Base-by-base conservation (phyloP, 2,888 invertebrate genomes). In the Cyclophora punctaria region DNA sequence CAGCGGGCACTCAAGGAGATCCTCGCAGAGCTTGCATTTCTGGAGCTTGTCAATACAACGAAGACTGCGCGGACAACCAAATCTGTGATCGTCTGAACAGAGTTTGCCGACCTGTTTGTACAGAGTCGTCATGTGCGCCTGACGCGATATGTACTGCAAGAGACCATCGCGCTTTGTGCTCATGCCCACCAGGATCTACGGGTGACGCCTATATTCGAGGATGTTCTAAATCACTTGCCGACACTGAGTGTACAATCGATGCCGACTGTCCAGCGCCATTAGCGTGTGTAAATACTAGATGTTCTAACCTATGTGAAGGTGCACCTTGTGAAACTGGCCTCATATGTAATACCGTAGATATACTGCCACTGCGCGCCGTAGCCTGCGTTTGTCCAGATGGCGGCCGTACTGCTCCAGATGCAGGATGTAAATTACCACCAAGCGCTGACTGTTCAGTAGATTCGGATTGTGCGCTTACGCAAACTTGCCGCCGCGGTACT, bases 381-480 rank as follows among this genome's bases (percentile, higher is more conserved):
- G 94, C 96, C 64, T 97, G 97, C 72, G 92, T 94, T 67, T 97
- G 97, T 79, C 95, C 96, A 7, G 90, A 93, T 43, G 96, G 96
- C 56, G 95, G 94, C 0, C 90, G 95, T 45, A 92, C 93, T 0
- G 94, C 94, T 58, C 90, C 89, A 4, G 92, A 92, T 49, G 94
- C 93, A 60, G 92, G 92, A 58, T 96, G 96, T 75, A 91, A 91
- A 57, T 75, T 85, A 34, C 90, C 90, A 35, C 90, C 89, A 43
- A 86, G 89, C 55, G 84, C 90, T 3, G 91, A 93, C 63, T 96
- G 96, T 69, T 90, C 91, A 47, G 81, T 87, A 0, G 94, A 96
- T 75, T 87, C 91, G 1, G 95, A 97, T 57, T 97, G 97, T 71
- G 83, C 89, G 4, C 92, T 92, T 55, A 87, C 90, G 0, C 94